These are phyloP conservation scores for Halocynthia aurantium DNA, from an alignment of 23 tunicate genomes.

Conservation along the genomic window DNA sequence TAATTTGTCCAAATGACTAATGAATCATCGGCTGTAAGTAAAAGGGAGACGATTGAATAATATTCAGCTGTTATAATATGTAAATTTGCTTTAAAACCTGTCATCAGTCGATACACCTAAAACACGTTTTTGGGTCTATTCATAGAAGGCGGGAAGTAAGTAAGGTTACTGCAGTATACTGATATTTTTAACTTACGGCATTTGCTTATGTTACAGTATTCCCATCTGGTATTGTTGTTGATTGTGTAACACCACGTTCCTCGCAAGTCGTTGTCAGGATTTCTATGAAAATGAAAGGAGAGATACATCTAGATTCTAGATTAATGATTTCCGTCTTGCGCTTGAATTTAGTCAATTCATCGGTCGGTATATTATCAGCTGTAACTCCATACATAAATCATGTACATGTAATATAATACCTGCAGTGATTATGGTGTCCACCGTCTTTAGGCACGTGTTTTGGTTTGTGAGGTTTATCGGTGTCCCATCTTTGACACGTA, in stretches of 20 bases:
- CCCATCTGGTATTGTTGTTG: conserved; percentile 49
- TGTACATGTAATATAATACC: conserved; percentile 14
- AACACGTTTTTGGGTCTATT: no score
- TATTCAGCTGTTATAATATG: neutral
- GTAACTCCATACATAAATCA: neutral
- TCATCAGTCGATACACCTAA: no score
- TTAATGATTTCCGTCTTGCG: no score
- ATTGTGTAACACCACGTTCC: conserved; percentile 97
- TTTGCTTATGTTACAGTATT: conserved; percentile 69
- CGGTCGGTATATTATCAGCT: neutral
- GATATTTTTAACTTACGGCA: conserved; percentile 48
- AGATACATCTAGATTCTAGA: no score
- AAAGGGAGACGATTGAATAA: neutral
- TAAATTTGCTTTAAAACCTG: no score
- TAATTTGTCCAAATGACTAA: conserved; percentile 43
- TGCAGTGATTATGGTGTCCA: conserved; percentile 71
- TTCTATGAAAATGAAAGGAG: conserved; percentile 27
- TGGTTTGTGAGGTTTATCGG: conserved; percentile 62
- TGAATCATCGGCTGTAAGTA: conserved; percentile 40
- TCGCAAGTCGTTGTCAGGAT: conserved; percentile 67
- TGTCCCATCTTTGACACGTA: conserved; percentile 87
- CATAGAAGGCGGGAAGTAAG: no score
- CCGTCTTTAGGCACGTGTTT: conserved; percentile 39
- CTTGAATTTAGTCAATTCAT: neutral
- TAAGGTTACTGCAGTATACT: no score